phyloP scores from a whole-genome alignment of 1,140 invertebrate species.

The Batillaria attramentaria region DNA sequence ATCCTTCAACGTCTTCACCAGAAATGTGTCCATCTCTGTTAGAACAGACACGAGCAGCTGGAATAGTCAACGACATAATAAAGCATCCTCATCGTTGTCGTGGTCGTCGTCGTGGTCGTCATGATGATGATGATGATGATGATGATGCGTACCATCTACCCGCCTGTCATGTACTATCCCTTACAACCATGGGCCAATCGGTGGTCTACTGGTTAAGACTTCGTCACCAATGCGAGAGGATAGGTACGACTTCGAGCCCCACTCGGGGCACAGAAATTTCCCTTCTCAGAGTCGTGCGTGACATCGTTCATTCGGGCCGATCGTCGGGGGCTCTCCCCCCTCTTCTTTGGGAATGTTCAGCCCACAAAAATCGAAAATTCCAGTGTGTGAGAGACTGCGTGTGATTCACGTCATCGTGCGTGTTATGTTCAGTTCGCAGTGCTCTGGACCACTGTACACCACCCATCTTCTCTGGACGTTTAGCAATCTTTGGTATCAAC shows the following conservation, averaged over 20 bases:
- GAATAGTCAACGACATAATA: neutral
- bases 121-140: neutral
- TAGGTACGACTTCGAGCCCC: neutral
- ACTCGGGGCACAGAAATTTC: neutral
- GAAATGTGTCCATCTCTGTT: slow-evolving; percentile 59
- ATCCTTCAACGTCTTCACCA: slow-evolving; percentile 55
- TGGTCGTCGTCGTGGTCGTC: neutral
- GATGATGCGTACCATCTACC: too few species aligned
- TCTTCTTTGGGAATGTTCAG: too few species aligned
- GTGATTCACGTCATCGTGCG: too few species aligned
- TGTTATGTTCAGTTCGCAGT: too few species aligned
- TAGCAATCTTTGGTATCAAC: too few species aligned
- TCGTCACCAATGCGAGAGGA: neutral
- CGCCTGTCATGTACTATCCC: too few species aligned
- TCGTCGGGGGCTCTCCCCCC: too few species aligned
- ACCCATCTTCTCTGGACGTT: too few species aligned
- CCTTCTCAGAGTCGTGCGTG: neutral
- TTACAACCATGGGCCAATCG: neutral
- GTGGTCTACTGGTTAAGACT: neutral
- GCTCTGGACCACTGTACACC: too few species aligned
- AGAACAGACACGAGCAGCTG: neutral
- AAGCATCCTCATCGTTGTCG: neutral
- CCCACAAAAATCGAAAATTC: too few species aligned
- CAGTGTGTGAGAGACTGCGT: too few species aligned
- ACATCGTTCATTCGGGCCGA: neutral